Base-by-base conservation (phyloP, 2,797 vertebrate species). In the Crocodylus rhombifer region DNA sequence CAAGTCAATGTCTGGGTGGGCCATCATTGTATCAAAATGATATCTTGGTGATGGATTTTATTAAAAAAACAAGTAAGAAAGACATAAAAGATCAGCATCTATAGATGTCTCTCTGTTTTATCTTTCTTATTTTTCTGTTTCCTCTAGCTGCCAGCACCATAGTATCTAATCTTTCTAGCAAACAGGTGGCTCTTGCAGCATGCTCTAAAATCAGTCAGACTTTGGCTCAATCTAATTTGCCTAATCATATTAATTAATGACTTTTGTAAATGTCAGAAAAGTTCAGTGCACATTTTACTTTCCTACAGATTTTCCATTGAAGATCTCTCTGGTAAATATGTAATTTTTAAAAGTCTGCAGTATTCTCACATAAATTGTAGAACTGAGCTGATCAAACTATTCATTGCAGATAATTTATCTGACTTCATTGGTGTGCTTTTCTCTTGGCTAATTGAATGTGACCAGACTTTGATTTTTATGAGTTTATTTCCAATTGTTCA, bases 221-320 rank as follows among this genome's bases (percentile, higher is more conserved):
- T 96, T 97, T 97, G 96, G 92, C 92, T 96, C 94, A 91, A 62
- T 82, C 90, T 97, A 95, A 97, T 96, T 97, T 97, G 96, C 96
- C 96, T 97, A 97, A 97, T 97, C 96, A 96, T 97, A 97, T 97
- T 96, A 97, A 97, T 97, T 97, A 97, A 97, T 96, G 96, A 96
- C 96, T 97, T 97, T 96, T 95, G 94, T 97, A 97, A 97, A 97
- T 97, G 96, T 97, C 96, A 97, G 95, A 97, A 95, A 97, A 97
- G 96, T 96, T 97, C 95, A 97, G 88, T 11, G 61, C 91, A 93
- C 83, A 95, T 97, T 96, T 95, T 97, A 95, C 94, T 97, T 96
- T 93, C 93, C 26, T 86, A 94, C 95, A 96, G 91, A 92, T 57
- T 77, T 90, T 95, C 69, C 4, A 51, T 83, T 88, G 7, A 89